Evolutionary conservation across 2,113 vertebrate genomes (phyloP).

Genomic region (Periophthalmus modestus): DNA sequence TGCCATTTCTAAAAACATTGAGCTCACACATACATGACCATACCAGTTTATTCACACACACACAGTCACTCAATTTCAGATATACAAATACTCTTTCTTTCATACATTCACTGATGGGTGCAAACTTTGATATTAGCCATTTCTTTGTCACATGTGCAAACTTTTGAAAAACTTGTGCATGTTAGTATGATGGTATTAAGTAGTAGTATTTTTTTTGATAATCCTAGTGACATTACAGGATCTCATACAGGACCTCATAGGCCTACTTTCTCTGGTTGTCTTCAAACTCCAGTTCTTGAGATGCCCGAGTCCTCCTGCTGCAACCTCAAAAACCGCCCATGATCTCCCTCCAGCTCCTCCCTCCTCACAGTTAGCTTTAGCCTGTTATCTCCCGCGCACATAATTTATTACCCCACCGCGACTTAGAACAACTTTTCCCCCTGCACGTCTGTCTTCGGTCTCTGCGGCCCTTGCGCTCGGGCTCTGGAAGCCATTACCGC

Average conservation of each 20-base stretch:
- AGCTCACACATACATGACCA: too few species aligned
- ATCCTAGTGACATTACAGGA: not conserved
- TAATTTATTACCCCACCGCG: slow-evolving; percentile 10
- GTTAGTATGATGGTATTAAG: too few species aligned
- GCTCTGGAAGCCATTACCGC: slow-evolving; percentile 76
- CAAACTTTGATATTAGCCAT: too few species aligned
- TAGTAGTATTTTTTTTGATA: too few species aligned
- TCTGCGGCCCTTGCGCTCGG: slow-evolving; percentile 21
- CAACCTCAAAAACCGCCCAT: not conserved
- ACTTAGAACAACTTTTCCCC: slow-evolving; percentile 20
- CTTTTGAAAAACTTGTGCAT: too few species aligned
- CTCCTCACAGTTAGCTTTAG: not conserved
- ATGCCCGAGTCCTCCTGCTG: not conserved
- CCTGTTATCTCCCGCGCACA: not conserved
- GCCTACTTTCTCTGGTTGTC: not conserved
- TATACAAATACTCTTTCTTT: too few species aligned
- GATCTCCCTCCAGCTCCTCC: not conserved
- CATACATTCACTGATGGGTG: too few species aligned
- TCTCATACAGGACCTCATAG: not conserved
- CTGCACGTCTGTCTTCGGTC: slow-evolving; percentile 5
- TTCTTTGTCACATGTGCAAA: too few species aligned
- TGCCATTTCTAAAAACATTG: too few species aligned
- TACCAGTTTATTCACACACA: too few species aligned
- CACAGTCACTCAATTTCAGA: too few species aligned
- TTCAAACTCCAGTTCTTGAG: not conserved